Base-by-base conservation (phyloP, 30 jellyfish, hydroid and myxozoan species). In the Morbakka virulenta region DNA sequence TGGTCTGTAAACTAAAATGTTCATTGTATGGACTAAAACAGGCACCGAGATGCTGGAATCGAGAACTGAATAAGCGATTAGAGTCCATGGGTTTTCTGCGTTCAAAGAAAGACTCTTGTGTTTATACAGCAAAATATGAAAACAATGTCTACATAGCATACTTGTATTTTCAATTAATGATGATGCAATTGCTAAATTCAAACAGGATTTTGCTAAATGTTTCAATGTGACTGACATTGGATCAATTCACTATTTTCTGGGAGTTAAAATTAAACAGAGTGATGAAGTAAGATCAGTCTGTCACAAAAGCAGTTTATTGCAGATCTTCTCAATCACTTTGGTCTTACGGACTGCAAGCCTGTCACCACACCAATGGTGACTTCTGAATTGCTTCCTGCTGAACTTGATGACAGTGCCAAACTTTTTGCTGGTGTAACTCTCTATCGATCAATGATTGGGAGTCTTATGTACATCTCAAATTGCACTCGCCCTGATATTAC, bases 401-500 rank as follows among this genome's bases (percentile, higher is more conserved):
- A 65, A 4, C 52, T 11, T 6, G 25, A 32, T 65, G 22, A 4
- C 3, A 14, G 12, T 3, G 28, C 25, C 17, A n/a, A 3, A 4
- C 57, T 17, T 9, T 6, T 9, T 41, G 17, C 17, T 17, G 57
- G 17, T 17, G 17, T 17, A 41, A 41, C 57, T 41, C 17, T 41
- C 17, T 65, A 28, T 22, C 65, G 31, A 12, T 25, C 65, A 65
- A 31, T 31, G 21, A 65, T 65, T 65, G 64, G 65, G 9, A 14
- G 77, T 28, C 28, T 65, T 12, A 65, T 31, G 12, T 28, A 65
- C 64, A 65, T 31, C 11, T 25, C 77, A 65, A 29, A 20, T 20
- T 63, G 79, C 9, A 69, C 82, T 11, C 41, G 77, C 17, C 82
- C 82, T 4, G 82, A 69, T 35, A 33, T 69, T 32, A 4, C 82